These are phyloP conservation scores for Okamejei kenojei DNA, from an alignment of 2,797 vertebrate species.

Conservation along the genomic window DNA sequence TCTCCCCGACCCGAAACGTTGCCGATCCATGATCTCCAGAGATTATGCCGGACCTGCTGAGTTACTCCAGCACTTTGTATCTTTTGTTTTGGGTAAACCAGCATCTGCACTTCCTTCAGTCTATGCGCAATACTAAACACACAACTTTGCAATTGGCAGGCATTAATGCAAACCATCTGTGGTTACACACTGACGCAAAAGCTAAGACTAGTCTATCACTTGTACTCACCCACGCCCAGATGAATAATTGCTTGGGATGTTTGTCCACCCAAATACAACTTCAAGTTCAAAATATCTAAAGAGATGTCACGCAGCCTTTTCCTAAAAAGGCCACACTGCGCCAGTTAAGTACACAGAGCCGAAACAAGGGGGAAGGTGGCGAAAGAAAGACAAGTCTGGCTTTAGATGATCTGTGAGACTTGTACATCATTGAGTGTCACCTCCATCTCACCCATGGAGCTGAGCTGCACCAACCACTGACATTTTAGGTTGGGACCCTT, in stretches of 20 bases:
- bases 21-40: too few species aligned
- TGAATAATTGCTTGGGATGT: background rate
- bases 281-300: background rate
- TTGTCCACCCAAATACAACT: background rate
- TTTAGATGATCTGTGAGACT: background rate
- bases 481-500: too few species aligned
- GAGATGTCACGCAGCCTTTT: background rate
- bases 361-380: background rate
- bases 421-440: background rate
- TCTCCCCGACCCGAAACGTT: too few species aligned
- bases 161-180: background rate
- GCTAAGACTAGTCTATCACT: background rate
- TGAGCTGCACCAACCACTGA: too few species aligned
- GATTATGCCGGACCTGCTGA: too few species aligned
- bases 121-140: background rate
- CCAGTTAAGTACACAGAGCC: background rate
- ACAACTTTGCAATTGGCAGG: background rate
- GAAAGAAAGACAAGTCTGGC: too few species aligned
- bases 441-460: background rate
- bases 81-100: too few species aligned
- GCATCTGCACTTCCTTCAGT: too few species aligned
- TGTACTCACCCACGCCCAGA: background rate
- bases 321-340: background rate
- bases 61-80: too few species aligned
- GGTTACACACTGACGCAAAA: background rate